Evolutionary conservation across 2,113 vertebrate species (phyloP), one percentile per base, ranked within the genome.

Genomic region (Philantomba maxwellii): DNA sequence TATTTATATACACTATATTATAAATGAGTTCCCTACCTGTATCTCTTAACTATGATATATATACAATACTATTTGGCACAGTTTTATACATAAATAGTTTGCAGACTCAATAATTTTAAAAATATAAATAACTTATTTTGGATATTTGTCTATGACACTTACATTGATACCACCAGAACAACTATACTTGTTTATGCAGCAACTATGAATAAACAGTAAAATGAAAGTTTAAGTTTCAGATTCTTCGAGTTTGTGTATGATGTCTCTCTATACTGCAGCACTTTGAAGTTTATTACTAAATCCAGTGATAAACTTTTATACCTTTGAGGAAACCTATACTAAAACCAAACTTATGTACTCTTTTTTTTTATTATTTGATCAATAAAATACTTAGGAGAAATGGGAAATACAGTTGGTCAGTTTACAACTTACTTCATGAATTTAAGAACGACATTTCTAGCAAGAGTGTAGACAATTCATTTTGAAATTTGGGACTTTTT

Each of bases 241-340:
- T 12, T 30, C 0, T 23, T 89, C 0, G 39, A 39, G 45, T 60
- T 57, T 94, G n/a, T 89, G 33, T 89, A 23, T 57, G 45, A 81
- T 91, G 8, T 93, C 8, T 97, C 86, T 87, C 85, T 96, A 23
- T 94, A 92, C 26, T 89, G n/a, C 26, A 87, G 62, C 4, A 91
- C 19, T 98, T 94, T 78, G 36, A 80, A 58, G 66, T 97, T 81
- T 85, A 93, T 70, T 98, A 97, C 77, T 90, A 96, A 98, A 91
- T 91, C 91, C 78, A 96, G 89, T 78, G n/a, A 94, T 98, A 98
- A 85, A 25, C 94, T 98, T 98, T 98, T 97, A 98, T 86, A 93
- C 94, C 70, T 95, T 64, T 95, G 83, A 97, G 96, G 89, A 98
- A 89, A 95, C 75, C 95, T 94, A 96, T 58, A 96, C 87, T 97